Conservation (phyloP, 2,888 invertebrate species). For the Bombyx huttoni region DNA sequence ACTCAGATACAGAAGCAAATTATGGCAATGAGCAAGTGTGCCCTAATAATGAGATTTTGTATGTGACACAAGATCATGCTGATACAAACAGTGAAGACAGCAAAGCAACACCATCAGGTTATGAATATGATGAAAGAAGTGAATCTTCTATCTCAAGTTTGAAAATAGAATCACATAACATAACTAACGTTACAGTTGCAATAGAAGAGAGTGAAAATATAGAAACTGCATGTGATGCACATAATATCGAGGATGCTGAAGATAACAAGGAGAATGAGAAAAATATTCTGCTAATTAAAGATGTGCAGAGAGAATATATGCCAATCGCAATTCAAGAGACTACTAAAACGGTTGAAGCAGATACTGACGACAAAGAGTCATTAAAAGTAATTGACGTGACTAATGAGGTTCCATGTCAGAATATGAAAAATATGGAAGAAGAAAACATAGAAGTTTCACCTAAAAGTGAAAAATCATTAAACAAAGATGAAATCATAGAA, state of each 20-base stretch:
- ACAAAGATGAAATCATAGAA: conserved; percentile 20
- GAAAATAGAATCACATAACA: conserved; percentile 45
- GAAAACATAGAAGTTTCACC: conserved; percentile 22
- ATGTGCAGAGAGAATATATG: conserved; percentile 34
- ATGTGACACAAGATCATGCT: conserved; percentile 39
- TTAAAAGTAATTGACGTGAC: conserved; percentile 8
- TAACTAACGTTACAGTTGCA: conserved; percentile 23
- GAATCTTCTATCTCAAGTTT: conserved; percentile 47
- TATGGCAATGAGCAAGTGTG: conserved; percentile 39
- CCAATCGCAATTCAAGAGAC: conserved; percentile 16
- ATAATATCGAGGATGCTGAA: conserved; percentile 16
- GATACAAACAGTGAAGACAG: conserved; percentile 57
- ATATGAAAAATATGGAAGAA: conserved; percentile 29
- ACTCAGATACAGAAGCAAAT: conserved; percentile 39
- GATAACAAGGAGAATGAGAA: conserved; percentile 13
- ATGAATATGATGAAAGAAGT: conserved; percentile 61
- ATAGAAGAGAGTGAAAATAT: conserved; percentile 24
- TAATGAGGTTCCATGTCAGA: conserved; percentile 24
- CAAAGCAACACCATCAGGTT: conserved; percentile 44
- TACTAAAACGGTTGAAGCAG: conserved; percentile 15
- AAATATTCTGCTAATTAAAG: conserved; percentile 14
- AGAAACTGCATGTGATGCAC: conserved; percentile 15
- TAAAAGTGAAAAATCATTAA: conserved; percentile 13
- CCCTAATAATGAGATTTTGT: conserved; percentile 36
- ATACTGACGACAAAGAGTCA: conserved; percentile 9